Percentiles rank a stretch among this genome's conserved stretches.
These are phyloP conservation scores for Hippocampus abdominalis DNA, from an alignment of 2,113 vertebrate species.

Conservation along the genomic window DNA sequence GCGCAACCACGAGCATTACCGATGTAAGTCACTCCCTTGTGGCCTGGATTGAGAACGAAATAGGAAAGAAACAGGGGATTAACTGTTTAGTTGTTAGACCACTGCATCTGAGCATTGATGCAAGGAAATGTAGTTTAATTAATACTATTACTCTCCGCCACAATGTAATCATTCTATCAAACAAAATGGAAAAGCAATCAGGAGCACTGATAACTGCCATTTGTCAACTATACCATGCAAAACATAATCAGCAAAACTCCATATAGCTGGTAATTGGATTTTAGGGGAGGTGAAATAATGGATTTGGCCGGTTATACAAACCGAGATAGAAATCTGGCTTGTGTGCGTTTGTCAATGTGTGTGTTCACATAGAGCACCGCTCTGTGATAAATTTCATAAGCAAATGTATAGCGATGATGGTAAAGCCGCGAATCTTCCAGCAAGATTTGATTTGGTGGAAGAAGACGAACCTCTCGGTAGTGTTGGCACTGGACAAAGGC, in stretches of 20 bases:
- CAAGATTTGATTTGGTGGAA: too few relatives aligned
- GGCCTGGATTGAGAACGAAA: not conserved
- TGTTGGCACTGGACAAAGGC: too few relatives aligned
- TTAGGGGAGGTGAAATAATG: slow-evolving; percentile 38
- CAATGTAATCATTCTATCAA: slow-evolving; percentile 19
- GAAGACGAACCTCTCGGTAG: too few relatives aligned
- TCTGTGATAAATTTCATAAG: slow-evolving; percentile 13
- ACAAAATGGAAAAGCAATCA: slow-evolving; percentile 42
- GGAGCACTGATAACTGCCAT: slow-evolving; percentile 12
- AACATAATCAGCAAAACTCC: slow-evolving; percentile 25
- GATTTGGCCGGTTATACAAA: slow-evolving; percentile 15
- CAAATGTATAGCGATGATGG: too few relatives aligned
- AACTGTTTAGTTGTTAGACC: not conserved
- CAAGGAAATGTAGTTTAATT: not conserved
- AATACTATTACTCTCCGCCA: slow-evolving; percentile 11
- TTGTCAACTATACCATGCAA: slow-evolving; percentile 7
- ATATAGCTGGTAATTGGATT: slow-evolving; percentile 53
- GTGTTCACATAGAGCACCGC: not conserved
- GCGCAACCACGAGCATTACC: too few relatives aligned
- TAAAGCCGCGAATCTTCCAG: too few relatives aligned
- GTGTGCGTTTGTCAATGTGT: not conserved
- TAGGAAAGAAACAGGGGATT: not conserved
- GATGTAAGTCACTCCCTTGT: too few relatives aligned
- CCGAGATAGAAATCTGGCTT: slow-evolving; percentile 20
- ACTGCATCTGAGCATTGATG: not conserved